Percentiles rank a stretch among this genome's conserved stretches.
Conservation (phyloP, 2,113 vertebrate species). For the Neoarius graeffei region DNA sequence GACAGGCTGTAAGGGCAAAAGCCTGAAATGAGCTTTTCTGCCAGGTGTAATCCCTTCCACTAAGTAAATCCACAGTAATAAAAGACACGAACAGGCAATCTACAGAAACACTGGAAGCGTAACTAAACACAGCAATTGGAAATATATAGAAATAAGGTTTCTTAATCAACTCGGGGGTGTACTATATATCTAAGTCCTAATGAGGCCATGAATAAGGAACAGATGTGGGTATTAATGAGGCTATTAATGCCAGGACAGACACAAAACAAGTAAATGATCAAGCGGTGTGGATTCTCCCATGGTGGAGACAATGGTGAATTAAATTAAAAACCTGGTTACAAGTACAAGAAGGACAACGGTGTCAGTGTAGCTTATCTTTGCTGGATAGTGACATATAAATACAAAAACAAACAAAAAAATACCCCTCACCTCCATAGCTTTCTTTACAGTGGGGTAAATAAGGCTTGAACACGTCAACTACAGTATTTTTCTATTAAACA, state of each 20-base stretch:
- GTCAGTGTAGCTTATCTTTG: neutral
- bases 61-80: neutral
- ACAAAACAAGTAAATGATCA: neutral
- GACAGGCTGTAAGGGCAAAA: neutral
- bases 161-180: neutral
- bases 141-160: neutral
- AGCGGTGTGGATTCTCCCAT: neutral
- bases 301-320: neutral
- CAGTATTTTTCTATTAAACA: no score
- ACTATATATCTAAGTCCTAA: neutral
- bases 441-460: no score
- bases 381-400: neutral
- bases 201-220: conserved; percentile 5
- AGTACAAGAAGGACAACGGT: neutral
- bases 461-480: no score
- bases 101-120: neutral
- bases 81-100: neutral
- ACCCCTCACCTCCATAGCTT: neutral
- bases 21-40: neutral
- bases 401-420: neutral
- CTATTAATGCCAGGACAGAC: neutral
- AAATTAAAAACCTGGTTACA: neutral
- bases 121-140: neutral
- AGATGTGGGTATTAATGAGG: conserved; percentile 11
- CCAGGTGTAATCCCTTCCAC: neutral